These are phyloP conservation scores for Acleris emargana DNA, from an alignment of 2,888 invertebrate species.

Conservation along the genomic window DNA sequence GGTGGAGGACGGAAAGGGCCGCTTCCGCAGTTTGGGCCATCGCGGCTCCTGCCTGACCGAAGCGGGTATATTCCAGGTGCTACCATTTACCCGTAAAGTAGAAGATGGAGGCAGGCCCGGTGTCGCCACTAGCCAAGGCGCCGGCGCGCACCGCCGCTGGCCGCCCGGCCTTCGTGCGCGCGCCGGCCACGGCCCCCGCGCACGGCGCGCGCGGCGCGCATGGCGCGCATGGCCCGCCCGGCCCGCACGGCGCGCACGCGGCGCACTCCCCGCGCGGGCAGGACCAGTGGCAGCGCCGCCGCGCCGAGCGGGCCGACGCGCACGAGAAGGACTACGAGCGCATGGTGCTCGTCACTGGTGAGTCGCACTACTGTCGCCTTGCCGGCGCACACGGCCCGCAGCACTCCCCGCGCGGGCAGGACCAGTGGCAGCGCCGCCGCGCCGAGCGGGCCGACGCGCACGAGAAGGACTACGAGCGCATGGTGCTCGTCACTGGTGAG, in stretches of 20 bases:
- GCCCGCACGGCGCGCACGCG: background rate
- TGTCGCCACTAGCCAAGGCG: slow-evolving; percentile 4
- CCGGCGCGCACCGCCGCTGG: slow-evolving; percentile 22
- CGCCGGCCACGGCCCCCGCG: slow-evolving; percentile 14
- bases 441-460: background rate
- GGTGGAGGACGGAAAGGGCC: too few relatives aligned
- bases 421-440: background rate
- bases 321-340: background rate
- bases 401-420: background rate
- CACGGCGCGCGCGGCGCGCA: background rate
- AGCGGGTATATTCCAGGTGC: slow-evolving; percentile 46
- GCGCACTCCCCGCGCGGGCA: background rate
- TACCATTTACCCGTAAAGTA: slow-evolving; percentile 49
- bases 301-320: background rate
- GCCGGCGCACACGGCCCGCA: too few relatives aligned
- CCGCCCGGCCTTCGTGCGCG: background rate
- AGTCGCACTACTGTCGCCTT: slow-evolving; percentile 11
- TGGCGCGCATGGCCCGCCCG: slow-evolving; percentile 14
- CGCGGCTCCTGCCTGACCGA: too few relatives aligned
- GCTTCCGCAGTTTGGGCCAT: too few relatives aligned
- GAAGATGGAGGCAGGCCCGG: slow-evolving; percentile 50
- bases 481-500: slow-evolving; percentile 48
- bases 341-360: slow-evolving; percentile 47
- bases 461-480: background rate
- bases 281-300: background rate